phyloP scores from a whole-genome alignment of 2,888 invertebrate species.

The Peribatodes rhomboidaria region DNA sequence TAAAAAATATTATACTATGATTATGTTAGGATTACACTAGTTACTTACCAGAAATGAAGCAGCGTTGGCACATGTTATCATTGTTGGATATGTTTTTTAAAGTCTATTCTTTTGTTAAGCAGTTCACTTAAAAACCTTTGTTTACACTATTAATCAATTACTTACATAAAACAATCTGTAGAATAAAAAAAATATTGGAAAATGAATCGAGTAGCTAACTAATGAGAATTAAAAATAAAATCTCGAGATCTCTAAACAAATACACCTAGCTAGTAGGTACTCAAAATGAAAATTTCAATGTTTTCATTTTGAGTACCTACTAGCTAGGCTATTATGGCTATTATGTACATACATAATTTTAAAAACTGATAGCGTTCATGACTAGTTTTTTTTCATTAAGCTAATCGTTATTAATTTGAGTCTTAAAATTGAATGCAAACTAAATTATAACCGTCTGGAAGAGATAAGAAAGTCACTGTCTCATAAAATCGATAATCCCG shows the following conservation, averaged over 20 bases:
- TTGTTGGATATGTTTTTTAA: conserved; percentile 58
- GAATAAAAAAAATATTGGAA: conserved; percentile 3
- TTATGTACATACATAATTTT: too few species aligned
- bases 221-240: too few species aligned
- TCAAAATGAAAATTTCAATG: too few species aligned
- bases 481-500: conserved; percentile 28
- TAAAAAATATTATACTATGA: too few species aligned
- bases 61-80: conserved; percentile 71
- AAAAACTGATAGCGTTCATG: too few species aligned
- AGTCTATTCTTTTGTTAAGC: conserved; percentile 58
- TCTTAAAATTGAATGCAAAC: background rate
- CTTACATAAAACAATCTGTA: conserved; percentile 1
- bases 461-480: conserved; percentile 16
- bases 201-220: background rate
- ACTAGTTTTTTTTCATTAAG: background rate
- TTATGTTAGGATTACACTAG: background rate
- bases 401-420: background rate
- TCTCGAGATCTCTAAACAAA: too few species aligned
- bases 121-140: conserved; percentile 54
- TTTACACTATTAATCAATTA: conserved; percentile 1
- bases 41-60: conserved; percentile 69
- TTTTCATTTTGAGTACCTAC: too few species aligned
- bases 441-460: background rate
- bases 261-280: too few species aligned
- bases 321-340: too few species aligned